Conservation (phyloP, 2,797 vertebrate species). For the Malacoraja senta region DNA sequence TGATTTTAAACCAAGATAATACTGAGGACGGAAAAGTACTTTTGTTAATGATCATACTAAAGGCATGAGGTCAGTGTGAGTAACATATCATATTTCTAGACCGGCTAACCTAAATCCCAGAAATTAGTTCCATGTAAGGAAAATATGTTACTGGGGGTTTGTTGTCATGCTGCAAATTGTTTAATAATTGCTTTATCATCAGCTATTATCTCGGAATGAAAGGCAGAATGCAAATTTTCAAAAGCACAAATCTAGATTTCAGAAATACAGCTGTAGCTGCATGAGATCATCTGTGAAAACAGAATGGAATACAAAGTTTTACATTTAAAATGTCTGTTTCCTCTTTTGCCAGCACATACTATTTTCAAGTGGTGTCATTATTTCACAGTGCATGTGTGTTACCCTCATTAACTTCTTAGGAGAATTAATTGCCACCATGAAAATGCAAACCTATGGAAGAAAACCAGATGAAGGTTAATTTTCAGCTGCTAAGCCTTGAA, state of each 20-base stretch:
- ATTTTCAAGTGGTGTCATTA: neutral
- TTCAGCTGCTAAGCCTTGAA: neutral
- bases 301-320: neutral
- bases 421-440: neutral
- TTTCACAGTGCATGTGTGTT: neutral
- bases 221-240: neutral
- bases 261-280: neutral
- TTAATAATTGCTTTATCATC: neutral
- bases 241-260: neutral
- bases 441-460: neutral
- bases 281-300: neutral
- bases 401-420: neutral
- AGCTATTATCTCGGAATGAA: neutral
- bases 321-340: neutral
- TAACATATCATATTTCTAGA: neutral
- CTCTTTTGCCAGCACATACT: neutral
- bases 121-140: neutral
- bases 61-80: neutral
- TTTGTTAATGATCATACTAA: slow-evolving; percentile 7
- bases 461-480: neutral
- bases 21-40: slow-evolving; percentile 14
- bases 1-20: neutral
- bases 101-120: no score
- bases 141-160: neutral
- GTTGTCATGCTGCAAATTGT: neutral